Base-by-base conservation (phyloP, 1,140 invertebrate genomes). In the Lamellibrachia luymesi region DNA sequence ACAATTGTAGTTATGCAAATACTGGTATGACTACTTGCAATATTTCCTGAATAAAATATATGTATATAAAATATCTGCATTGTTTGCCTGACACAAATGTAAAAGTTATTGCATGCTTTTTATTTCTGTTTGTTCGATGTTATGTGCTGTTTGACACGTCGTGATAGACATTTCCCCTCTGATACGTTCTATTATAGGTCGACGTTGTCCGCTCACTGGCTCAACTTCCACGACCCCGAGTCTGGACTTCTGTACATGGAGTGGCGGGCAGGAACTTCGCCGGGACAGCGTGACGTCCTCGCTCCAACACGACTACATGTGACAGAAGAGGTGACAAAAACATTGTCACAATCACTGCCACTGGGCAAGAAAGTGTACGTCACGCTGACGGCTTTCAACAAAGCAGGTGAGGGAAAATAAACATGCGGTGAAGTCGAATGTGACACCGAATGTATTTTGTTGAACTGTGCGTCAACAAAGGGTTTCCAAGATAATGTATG, bases 201-300 rank as follows among this genome's bases (percentile, higher is more conserved):
- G 8, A 5, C 49, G 10, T 50, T 91, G 22, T 91, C 91, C 8
- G 91, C 91, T 22, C 91, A 91, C 51, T 91, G 91, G 91, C 8
- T 91, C 51, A 51, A 51, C 91, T 50, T 51, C 49, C 91, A 91
- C 17, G 91, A 91, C 91, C 49, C 91, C 2, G 91, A 91, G 91
- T 91, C 91, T 2, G 91, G 91, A 2, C 49, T 80, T 8, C 13
- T 80, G 64, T 80, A 80, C 64, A 10, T 80, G 64, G 64, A 80
- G 64, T 80, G 64, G 64, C 64, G 64, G 13, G 64, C 64, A 10
- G 64, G 64, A 22, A 80, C 64, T 8, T 13, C 91, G 17, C 49
- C 91, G 51, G 91, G 51, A 91, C 51, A 51, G 7, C 13, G 91
- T 91, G 49, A 51, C 49, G n/a, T 91, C 49, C 91, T 91, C 49